Evolutionary conservation across 2,888 invertebrate genomes (phyloP).

Genomic region (Zygogramma bicolorata): DNA sequence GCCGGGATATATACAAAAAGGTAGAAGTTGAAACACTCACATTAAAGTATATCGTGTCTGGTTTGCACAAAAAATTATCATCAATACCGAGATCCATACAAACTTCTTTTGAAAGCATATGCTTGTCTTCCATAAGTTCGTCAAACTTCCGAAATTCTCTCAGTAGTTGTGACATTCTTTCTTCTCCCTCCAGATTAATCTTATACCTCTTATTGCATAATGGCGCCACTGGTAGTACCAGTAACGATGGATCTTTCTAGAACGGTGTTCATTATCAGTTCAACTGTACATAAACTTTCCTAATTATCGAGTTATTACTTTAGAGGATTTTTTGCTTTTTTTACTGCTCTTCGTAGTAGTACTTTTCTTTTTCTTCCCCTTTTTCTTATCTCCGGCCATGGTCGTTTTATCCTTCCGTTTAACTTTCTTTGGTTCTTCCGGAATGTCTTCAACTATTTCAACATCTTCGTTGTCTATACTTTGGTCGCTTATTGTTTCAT

Average conservation of each 20-base stretch:
- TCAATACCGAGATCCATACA: neutral
- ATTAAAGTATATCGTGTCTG: constrained; percentile 37
- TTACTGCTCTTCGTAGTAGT: constrained; percentile 27
- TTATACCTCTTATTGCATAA: constrained; percentile 41
- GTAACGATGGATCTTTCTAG: constrained; percentile 24
- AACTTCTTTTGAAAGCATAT: constrained; percentile 25
- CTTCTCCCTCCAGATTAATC: constrained; percentile 31
- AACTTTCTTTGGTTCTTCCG: constrained; percentile 16
- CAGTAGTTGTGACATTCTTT: constrained; percentile 39
- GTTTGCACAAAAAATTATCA: constrained; percentile 35
- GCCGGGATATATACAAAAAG: too few relatives aligned
- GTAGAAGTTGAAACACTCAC: constrained; percentile 24
- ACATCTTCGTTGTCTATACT: neutral
- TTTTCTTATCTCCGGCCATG: constrained; percentile 27
- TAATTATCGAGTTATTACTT: neutral
- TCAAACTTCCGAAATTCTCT: constrained; percentile 46
- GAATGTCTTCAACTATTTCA: neutral
- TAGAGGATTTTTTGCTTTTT: constrained; percentile 19
- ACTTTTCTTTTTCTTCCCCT: constrained; percentile 29
- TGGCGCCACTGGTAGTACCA: constrained; percentile 34
- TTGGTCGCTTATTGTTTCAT: constrained; percentile 12
- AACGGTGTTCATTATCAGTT: constrained; percentile 13
- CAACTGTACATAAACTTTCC: constrained; percentile 1
- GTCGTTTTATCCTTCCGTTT: constrained; percentile 21
- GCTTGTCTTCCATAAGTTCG: constrained; percentile 43